These are phyloP conservation scores for Hippopotamus amphibius DNA, from an alignment of 2,113 vertebrate species.

Conservation along the genomic window DNA sequence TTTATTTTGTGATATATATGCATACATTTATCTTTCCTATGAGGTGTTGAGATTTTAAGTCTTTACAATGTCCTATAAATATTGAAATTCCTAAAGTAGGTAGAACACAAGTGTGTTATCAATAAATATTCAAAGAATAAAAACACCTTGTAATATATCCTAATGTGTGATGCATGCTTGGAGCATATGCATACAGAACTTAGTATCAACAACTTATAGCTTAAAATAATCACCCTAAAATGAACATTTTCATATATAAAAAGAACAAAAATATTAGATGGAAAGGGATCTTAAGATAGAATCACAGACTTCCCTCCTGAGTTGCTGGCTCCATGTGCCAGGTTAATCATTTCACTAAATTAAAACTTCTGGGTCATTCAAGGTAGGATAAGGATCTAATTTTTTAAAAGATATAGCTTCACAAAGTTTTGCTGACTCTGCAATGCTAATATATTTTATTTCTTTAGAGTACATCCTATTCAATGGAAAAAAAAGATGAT, in stretches of 20 bases:
- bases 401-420: slow-evolving; percentile 33
- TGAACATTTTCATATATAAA: neutral
- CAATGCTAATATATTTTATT: neutral
- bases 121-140: neutral
- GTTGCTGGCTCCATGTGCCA: neutral
- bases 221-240: slow-evolving; percentile 30
- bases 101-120: neutral
- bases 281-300: neutral
- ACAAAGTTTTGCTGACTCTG: slow-evolving; percentile 33
- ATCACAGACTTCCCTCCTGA: slow-evolving; percentile 14
- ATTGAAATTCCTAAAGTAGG: neutral
- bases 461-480: neutral
- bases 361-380: slow-evolving; percentile 59
- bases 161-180: neutral
- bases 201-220: neutral
- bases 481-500: neutral
- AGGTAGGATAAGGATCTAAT: neutral
- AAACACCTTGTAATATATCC: neutral
- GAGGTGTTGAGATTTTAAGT: neutral
- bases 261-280: neutral
- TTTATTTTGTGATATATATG: neutral
- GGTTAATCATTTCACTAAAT: slow-evolving; percentile 72
- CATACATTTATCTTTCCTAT: neutral
- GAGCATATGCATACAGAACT: neutral
- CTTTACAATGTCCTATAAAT: neutral